Evolutionary conservation across 2,797 vertebrate species (phyloP).

Genomic region (Podarcis lilfordi): DNA sequence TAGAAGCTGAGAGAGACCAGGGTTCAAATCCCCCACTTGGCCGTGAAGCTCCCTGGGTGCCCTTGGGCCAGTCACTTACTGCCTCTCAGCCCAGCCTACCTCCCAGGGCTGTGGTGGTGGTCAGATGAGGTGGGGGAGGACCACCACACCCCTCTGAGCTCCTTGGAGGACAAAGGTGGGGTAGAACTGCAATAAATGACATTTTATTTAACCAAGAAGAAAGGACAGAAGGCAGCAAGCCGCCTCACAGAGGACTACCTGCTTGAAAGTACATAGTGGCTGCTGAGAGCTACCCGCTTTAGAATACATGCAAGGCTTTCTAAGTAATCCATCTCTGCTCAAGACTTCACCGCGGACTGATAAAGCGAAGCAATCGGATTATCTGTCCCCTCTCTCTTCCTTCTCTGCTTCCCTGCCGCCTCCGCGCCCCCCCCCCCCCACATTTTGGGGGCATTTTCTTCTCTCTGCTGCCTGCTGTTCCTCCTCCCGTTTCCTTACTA

Average conservation of each 20-base stretch:
- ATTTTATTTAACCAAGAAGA: neutral
- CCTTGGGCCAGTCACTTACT: too few species aligned
- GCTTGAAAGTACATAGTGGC: neutral
- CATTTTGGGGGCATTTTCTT: neutral
- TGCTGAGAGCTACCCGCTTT: neutral
- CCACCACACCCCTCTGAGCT: neutral
- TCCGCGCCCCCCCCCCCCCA: too few species aligned
- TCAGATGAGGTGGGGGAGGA: too few species aligned
- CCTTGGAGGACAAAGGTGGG: too few species aligned
- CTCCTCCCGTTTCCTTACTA: neutral
- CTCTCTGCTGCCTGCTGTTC: too few species aligned
- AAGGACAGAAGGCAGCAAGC: neutral
- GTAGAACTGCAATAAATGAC: too few species aligned
- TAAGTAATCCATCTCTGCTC: neutral
- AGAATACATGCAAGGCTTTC: neutral
- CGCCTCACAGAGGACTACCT: neutral
- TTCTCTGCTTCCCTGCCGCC: neutral
- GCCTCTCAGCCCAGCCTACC: too few species aligned
- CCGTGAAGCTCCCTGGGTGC: too few species aligned
- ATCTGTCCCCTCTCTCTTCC: too few species aligned
- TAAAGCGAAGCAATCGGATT: neutral
- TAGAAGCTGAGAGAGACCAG: too few species aligned
- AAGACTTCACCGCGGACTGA: neutral
- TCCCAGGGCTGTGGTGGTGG: too few species aligned
- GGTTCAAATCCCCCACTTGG: too few species aligned